Conservation (phyloP, 2,113 vertebrate species). For the Xenopus tropicalis region UCB_Xtro_10.0 CM004447.2:85641501-85642000, state of each 20-base stretch:
- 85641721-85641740: constrained; percentile 55
- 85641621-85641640: constrained; percentile 59
- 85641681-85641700: constrained; percentile 63
- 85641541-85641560: constrained; percentile 43
- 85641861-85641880: too few relatives aligned
- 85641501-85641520: neutral
- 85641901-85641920: too few relatives aligned
- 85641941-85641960: too few relatives aligned
- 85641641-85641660: constrained; percentile 53
- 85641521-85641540: constrained; percentile 46
- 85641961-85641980: too few relatives aligned
- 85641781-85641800: neutral
- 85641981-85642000: too few relatives aligned
- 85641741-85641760: constrained; percentile 10
- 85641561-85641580: constrained; percentile 41
- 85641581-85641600: constrained; percentile 52
- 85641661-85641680: constrained; percentile 49
- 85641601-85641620: constrained; percentile 55
- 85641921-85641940: too few relatives aligned
- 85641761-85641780: neutral
- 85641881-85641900: too few relatives aligned
- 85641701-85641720: constrained; percentile 56
- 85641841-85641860: too few relatives aligned
- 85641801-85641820: too few relatives aligned
- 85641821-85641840: too few relatives aligned